Evolutionary conservation across 1,140 invertebrate genomes (phyloP).

Genomic region (Brachionus plicatilis): DNA sequence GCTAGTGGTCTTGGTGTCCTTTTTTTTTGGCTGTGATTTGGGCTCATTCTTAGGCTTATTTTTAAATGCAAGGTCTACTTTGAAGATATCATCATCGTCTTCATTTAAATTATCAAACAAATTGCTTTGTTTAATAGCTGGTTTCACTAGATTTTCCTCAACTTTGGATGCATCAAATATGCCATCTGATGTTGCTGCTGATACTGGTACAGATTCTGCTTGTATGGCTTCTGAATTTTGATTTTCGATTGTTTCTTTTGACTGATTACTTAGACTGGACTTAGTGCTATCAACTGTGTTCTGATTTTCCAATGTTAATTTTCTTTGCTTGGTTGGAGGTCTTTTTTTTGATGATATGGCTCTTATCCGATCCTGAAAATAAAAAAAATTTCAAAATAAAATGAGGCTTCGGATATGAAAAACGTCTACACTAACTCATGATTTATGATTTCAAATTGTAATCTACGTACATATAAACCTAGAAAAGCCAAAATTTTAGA

Average conservation of each 20-base stretch:
- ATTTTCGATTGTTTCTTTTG: background rate
- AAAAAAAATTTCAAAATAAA: too few relatives aligned
- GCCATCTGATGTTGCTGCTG: background rate
- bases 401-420: too few relatives aligned
- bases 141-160: background rate
- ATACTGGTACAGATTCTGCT: background rate
- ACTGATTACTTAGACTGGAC: background rate
- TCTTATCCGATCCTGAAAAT: slow-evolving; percentile 19
- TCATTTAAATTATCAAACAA: slow-evolving; percentile 1
- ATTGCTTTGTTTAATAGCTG: background rate
- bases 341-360: background rate
- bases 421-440: too few relatives aligned
- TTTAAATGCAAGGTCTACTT: background rate
- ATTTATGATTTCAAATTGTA: too few relatives aligned
- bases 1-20: background rate
- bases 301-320: background rate
- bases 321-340: background rate
- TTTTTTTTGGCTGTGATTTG: background rate
- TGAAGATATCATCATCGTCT: slow-evolving; percentile 25
- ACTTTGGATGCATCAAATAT: background rate
- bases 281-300: background rate
- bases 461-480: too few relatives aligned
- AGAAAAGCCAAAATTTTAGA: too few relatives aligned
- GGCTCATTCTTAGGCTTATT: background rate
- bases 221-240: background rate